Percentiles rank a stretch among this genome's conserved stretches.
Evolutionary conservation across 2,113 vertebrate genomes (phyloP).

Genomic region (Phrynosoma blainvillii): DNA sequence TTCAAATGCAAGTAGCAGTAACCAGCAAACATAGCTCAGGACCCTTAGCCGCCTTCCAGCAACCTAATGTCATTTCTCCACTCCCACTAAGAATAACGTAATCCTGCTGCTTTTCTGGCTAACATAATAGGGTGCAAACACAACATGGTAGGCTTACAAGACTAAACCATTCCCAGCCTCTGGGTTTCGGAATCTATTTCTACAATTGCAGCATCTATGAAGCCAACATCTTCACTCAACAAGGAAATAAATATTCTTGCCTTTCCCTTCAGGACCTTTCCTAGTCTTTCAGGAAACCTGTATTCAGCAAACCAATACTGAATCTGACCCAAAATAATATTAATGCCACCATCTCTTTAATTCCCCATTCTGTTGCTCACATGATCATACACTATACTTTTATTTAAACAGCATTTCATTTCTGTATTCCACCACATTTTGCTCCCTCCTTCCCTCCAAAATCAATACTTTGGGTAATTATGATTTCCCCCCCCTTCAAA

Average conservation of each 20-base stretch:
- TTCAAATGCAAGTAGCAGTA: background rate
- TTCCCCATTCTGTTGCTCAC: background rate
- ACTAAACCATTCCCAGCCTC: background rate
- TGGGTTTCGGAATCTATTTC: background rate
- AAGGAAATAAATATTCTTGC: background rate
- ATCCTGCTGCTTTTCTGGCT: slow-evolving; percentile 15
- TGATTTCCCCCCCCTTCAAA: no score
- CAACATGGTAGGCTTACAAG: background rate
- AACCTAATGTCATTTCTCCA: slow-evolving; percentile 11
- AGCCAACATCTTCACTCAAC: background rate
- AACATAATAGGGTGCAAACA: slow-evolving; percentile 10
- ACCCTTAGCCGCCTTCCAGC: slow-evolving; percentile 4
- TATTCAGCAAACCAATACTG: background rate
- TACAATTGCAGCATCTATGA: background rate
- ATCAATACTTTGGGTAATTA: background rate
- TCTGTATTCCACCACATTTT: background rate
- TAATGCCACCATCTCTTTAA: background rate
- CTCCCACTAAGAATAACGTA: slow-evolving; percentile 32
- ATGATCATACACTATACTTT: background rate
- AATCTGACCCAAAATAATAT: background rate
- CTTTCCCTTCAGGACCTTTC: background rate
- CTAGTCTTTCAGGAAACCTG: background rate
- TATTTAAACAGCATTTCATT: background rate
- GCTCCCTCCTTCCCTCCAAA: no score
- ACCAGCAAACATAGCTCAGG: background rate